Evolutionary conservation across 2,113 vertebrate species (phyloP), one percentile per base, ranked within the genome.

Genomic region (Dendrocopos noguchii): DNA sequence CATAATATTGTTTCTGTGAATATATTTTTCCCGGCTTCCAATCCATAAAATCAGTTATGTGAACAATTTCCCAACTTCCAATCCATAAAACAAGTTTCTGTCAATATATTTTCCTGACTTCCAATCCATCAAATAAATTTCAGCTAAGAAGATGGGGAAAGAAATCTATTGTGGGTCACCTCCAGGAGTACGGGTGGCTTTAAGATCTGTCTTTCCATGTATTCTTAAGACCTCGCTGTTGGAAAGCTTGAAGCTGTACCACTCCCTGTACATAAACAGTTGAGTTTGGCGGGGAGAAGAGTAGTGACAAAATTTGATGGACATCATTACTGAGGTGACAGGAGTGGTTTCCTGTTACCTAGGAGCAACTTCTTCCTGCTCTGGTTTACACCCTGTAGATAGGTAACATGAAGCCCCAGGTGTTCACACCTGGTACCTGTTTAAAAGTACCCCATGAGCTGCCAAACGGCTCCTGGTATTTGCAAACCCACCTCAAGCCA

Each of bases 1-100:
- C 80, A 94, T 88, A 89, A 55, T 52, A 55, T 82, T 84, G 39
- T 80, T 95, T 96, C 91, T 66, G 39, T 83, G 74, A 83, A 56
- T 17, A 31, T 31, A 56, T 82, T 91, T 91, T 94, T 84, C 82
- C 6, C 24, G 6, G 55, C 82, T 83, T 64, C 67, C 64, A 70
- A 72, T 74, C 77, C 73, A n/a, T 29, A 71, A 86, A 89, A 61
- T 27, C 56, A 74, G 46, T 76, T 64, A 50, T 29, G 42, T 44
- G 42, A 44, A 31, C 18, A 80, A 80, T 91, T 94, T 84, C 82
- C 6, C 13, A 6, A 56, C 82, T 83, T 64, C 67, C 61, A 70
- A 72, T 74, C 77, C 73, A n/a, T 29, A 73, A 86, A 89, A 64
- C 25, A 56, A 74, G 39, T 80, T 95, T 96, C 91, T 66, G 39